Evolutionary conservation across 2,797 vertebrate species (phyloP), one percentile per base, ranked within the genome.

Genomic region (Melanotaenia boesemani): DNA sequence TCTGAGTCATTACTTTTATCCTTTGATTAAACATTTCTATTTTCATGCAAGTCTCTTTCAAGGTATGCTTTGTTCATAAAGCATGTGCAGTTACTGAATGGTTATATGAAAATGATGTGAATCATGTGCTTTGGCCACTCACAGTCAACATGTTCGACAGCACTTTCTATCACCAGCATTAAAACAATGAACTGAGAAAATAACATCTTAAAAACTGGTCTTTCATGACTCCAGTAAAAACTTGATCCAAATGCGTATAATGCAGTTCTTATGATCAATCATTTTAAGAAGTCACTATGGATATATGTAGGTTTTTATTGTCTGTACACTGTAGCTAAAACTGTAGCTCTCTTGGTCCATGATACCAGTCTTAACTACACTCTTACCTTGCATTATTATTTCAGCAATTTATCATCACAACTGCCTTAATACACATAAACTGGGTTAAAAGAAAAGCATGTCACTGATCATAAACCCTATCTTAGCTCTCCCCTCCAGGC

Each of bases 391-490:
- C n/a, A 73, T 85, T 66, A 80, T 67, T 54, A 67, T 60, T 32
- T 77, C 62, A 52, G 37, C 39, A 13, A 36, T 80, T 75, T 46
- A 48, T 60, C 52, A 75, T 52, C 54, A 60, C 37, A 70, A 63
- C 69, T 48, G 36, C n/a, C 61, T 67, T 22, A 9, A 71, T 64
- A 46, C 66, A 52, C 26, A 61, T 30, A 58, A n/a, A 63, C 36
- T 0, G 15, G 16, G 54, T 66, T 60, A 18, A 79, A 80, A 72
- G 34, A 80, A 81, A 74, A 58, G 50, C 58, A 77, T 73, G 54
- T 65, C 0, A 0, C 84, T 63, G 70, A 20, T 78, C 50, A 24
- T 89, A 82, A 91, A 90, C 52, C 39, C 34, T 59, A 55, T 70
- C 66, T 65, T 73, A 32, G 62, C 48, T 50, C 20, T 60, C 30